Evolutionary conservation across 2,888 invertebrate species (phyloP), one percentile per base, ranked within the genome.

Genomic region (Dynastes hyllus): DNA sequence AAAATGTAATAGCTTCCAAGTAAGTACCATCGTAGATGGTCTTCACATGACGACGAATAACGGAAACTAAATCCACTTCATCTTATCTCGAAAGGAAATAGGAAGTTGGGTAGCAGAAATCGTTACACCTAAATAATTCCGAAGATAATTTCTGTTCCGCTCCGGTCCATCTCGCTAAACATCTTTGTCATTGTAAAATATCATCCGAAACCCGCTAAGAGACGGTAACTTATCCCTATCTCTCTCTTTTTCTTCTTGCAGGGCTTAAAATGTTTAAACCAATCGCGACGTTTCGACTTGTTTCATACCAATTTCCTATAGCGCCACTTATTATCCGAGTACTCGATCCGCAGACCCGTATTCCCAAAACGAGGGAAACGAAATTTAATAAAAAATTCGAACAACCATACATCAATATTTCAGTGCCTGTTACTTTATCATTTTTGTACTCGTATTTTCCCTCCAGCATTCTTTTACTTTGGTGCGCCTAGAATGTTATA

Each of bases 401-500:
- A 58, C 55, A 58, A 58, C 55, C 55, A 58, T 58, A 58, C 22
- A 58, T 58, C 55, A 58, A 58, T 58, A 58, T 58, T 58, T 58
- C 55, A 58, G 8, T 22, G 55, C 9, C 16, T 22, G 55, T 22
- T 58, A 58, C 55, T 58, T 58, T 22, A 58, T 58, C 55, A 58
- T 16, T 58, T 58, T 58, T 58, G 22, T 58, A 22, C 55, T 58
- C 53, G 22, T 8, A 22, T 8, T 58, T 58, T 58, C 22, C 45
- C 22, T 58, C n/a, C n/a, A 6, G n/a, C 22, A 58, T 58, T 22
- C 9, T 9, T 9, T 58, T 22, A 8, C 27, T 58, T 16, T 16
- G 45, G 45, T 11, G 40, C 40, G 40, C 9, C 3, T 40, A 40
- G 8, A 40, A 40, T 45, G 45, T 37, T 32, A 11, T 45, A 45